A percentile compares a stretch with the other conserved stretches of the same genome.
Conservation (phyloP, 2,888 invertebrate species). For the Dastarcus helophoroides region DNA sequence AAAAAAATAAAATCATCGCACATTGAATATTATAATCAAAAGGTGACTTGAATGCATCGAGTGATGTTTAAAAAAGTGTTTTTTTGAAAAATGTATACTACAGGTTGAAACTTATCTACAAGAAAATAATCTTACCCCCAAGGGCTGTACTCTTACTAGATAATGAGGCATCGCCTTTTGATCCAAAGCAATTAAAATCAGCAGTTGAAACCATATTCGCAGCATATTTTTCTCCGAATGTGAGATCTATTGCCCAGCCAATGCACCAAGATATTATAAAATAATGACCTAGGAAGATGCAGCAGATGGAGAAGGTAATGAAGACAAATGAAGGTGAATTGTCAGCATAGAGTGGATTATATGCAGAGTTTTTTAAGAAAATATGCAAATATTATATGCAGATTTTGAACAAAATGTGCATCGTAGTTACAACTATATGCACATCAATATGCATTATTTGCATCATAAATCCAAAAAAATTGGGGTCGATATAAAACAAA, state of each 20-base stretch:
- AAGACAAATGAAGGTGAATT: too few relatives aligned
- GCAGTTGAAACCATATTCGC: too few relatives aligned
- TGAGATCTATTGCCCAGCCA: conserved; percentile 1
- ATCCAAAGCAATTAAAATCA: neutral
- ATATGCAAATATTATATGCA: too few relatives aligned
- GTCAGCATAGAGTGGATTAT: too few relatives aligned
- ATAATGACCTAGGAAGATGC: too few relatives aligned
- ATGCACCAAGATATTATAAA: conserved; percentile 4
- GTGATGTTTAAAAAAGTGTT: neutral
- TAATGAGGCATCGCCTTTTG: conserved; percentile 3
- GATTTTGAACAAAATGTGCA: too few relatives aligned
- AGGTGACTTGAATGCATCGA: neutral
- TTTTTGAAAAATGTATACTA: neutral
- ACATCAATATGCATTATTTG: too few relatives aligned
- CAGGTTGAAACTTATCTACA: neutral
- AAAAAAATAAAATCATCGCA: conserved; percentile 3
- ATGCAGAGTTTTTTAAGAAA: too few relatives aligned
- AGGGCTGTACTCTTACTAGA: conserved; percentile 3
- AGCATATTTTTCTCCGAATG: conserved; percentile 1
- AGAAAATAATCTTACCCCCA: neutral
- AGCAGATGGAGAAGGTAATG: too few relatives aligned
- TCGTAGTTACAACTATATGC: too few relatives aligned
- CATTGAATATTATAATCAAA: conserved; percentile 2
- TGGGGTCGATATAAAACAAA: too few relatives aligned
- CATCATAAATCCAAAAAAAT: too few relatives aligned